Evolutionary conservation across 2,797 vertebrate species (phyloP).

Genomic region (Trematomus bernacchii): DNA sequence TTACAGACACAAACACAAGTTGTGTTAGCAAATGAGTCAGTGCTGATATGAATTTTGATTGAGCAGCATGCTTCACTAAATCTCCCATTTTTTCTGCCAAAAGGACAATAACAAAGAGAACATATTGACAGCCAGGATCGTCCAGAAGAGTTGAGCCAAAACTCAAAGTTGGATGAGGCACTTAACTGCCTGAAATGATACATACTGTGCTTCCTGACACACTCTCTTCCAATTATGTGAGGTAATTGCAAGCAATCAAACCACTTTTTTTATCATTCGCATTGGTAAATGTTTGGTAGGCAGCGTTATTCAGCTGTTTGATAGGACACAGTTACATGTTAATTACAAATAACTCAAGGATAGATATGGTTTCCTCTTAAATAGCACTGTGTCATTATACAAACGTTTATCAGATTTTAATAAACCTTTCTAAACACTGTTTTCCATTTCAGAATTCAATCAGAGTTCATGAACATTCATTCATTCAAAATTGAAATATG

Average conservation of each 20-base stretch:
- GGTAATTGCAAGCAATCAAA: constrained; percentile 61
- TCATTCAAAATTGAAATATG: constrained; percentile 31
- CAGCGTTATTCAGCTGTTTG: constrained; percentile 51
- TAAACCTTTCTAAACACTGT: constrained; percentile 1
- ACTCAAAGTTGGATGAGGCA: constrained; percentile 21
- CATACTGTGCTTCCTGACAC: constrained; percentile 38
- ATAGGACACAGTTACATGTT: constrained; percentile 26
- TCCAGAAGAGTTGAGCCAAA: constrained; percentile 23
- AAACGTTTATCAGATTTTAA: constrained; percentile 31
- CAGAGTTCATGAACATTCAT: constrained; percentile 14
- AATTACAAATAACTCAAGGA: constrained; percentile 45
- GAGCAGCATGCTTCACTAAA: constrained; percentile 13
- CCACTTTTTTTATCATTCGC: constrained; percentile 50
- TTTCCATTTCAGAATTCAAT: constrained; percentile 12
- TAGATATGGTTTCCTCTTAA: constrained; percentile 5
- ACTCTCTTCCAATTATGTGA: constrained; percentile 54
- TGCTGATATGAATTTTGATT: constrained; percentile 26
- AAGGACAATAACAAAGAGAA: constrained; percentile 37
- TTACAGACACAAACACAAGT: constrained; percentile 15
- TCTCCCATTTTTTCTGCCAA: constrained; percentile 19
- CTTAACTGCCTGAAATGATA: constrained; percentile 26
- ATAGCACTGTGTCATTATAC: constrained; percentile 3
- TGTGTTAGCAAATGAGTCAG: constrained; percentile 19
- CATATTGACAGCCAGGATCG: constrained; percentile 22
- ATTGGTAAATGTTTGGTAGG: constrained; percentile 51